phyloP scores from a whole-genome alignment of 2,797 vertebrate species.

The Nyctalus aviator region DNA sequence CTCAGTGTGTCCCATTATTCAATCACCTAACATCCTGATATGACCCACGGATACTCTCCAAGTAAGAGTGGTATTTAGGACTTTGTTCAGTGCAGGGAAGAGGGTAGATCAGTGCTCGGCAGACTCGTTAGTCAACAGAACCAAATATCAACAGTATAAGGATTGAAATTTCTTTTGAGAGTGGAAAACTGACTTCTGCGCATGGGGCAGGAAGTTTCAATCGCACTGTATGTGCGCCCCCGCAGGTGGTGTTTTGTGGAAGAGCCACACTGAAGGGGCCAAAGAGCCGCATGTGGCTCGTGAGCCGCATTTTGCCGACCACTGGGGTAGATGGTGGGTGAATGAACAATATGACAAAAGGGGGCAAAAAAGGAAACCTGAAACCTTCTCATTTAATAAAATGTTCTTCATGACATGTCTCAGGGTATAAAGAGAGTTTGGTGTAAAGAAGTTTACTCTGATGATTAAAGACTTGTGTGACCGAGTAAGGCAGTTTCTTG shows the following conservation, averaged over 20 bases:
- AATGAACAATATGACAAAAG: neutral
- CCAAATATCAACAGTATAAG: too few relatives aligned
- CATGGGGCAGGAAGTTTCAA: too few relatives aligned
- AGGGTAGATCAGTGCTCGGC: neutral
- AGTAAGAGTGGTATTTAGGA: neutral
- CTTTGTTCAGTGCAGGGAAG: neutral
- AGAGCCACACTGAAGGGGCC: too few relatives aligned
- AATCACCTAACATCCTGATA: neutral
- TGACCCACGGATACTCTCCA: neutral
- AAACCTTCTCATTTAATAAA: conserved; percentile 46
- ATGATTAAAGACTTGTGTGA: neutral
- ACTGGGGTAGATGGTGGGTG: neutral
- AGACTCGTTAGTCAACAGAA: too few relatives aligned
- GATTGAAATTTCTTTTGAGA: too few relatives aligned
- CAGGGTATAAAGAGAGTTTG: neutral
- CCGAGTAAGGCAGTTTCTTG: conserved; percentile 17
- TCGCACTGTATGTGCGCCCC: too few relatives aligned
- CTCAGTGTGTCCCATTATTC: neutral
- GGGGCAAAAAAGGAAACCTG: neutral
- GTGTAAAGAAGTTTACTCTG: neutral
- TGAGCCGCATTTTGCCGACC: too few relatives aligned
- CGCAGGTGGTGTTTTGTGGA: too few relatives aligned
- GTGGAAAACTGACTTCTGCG: too few relatives aligned
- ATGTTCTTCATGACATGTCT: conserved; percentile 13
- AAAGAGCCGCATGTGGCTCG: too few relatives aligned